These are phyloP conservation scores for Uloborus plumipes DNA, from an alignment of 2,888 invertebrate species.

Conservation along the genomic window DNA sequence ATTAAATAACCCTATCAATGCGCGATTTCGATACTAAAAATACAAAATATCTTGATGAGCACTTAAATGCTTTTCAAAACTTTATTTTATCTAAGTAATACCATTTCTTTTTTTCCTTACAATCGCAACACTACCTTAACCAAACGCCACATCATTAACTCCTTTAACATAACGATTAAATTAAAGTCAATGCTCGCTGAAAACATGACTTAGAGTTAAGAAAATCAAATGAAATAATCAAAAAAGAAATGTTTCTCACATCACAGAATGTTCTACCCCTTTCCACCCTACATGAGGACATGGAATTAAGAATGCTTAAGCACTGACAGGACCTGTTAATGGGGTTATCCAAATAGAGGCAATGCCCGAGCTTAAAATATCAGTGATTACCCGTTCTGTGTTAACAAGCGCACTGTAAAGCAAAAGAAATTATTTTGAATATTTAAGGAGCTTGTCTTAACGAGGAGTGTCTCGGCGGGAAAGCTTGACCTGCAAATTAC, in stretches of 20 bases:
- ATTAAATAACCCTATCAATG: no score
- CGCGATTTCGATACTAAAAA: no score
- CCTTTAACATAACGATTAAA: no score
- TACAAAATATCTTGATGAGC: no score
- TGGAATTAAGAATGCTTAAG: constrained; percentile 22
- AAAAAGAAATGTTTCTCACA: background rate
- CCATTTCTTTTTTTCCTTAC: no score
- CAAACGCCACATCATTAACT: no score
- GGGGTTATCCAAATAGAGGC: constrained; percentile 4
- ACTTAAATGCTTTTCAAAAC: no score
- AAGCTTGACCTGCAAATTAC: constrained; percentile 31
- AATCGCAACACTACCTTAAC: no score
- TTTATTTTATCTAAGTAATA: no score
- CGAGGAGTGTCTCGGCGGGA: constrained; percentile 25
- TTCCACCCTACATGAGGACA: background rate
- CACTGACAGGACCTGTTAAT: constrained; percentile 32
- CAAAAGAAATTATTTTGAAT: constrained; percentile 25
- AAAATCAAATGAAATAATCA: background rate
- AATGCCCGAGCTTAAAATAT: background rate
- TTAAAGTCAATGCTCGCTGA: no score
- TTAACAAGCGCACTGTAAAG: constrained; percentile 38
- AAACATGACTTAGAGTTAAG: no score
- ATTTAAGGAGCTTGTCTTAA: constrained; percentile 14
- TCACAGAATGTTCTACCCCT: background rate
- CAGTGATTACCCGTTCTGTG: constrained; percentile 45